A percentile compares a stretch with the other conserved stretches of the same genome.
phyloP scores from a whole-genome alignment of 2,113 vertebrate species.

The Pica pica region DNA sequence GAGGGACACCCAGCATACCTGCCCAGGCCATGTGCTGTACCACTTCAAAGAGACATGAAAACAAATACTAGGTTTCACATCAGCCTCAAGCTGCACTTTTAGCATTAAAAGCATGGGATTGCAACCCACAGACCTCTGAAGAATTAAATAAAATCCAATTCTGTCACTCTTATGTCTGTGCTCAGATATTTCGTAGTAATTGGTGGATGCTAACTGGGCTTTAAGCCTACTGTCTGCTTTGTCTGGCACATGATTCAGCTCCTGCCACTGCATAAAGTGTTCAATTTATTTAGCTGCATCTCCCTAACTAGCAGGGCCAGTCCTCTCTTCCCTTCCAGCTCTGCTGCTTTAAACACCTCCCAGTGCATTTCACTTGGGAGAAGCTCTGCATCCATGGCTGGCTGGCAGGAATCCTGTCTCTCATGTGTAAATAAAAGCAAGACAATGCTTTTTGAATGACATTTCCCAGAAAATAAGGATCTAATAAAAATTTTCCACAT shows the following conservation, averaged over 20 bases:
- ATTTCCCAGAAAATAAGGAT: background rate
- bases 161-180: background rate
- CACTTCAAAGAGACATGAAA: accelerated
- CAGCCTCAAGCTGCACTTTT: background rate
- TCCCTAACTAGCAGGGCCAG: background rate
- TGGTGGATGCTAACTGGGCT: background rate
- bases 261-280: background rate
- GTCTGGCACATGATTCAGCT: background rate
- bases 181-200: background rate
- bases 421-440: background rate
- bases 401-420: background rate
- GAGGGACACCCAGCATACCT: background rate
- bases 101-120: background rate
- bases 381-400: background rate
- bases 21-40: background rate
- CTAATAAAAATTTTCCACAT: background rate
- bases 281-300: background rate
- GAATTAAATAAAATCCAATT: background rate
- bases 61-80: background rate
- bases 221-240: background rate
- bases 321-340: background rate
- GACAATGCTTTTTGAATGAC: background rate
- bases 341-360: background rate
- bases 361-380: background rate
- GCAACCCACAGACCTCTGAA: background rate